Base-by-base conservation (phyloP, 2,888 invertebrate genomes). In the Polyommatus iphigenia region DNA sequence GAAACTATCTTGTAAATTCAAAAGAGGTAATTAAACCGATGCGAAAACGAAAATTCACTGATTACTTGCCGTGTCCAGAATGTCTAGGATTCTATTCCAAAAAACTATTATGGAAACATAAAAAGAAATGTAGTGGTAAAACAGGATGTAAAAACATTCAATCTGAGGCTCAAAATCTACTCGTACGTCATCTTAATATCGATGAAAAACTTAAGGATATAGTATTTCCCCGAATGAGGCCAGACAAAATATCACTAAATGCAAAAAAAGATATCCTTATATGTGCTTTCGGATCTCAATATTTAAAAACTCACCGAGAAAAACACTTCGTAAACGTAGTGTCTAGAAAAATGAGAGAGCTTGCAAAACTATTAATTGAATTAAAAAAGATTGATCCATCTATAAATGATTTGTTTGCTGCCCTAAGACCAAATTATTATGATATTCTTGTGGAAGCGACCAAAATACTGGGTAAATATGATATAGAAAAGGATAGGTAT, bases 141-240 rank as follows among this genome's bases (percentile, higher is more conserved):
- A 78, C 81, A 77, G 32, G 32, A 32, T 78, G 79, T 82, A 81
- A 81, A 82, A 83, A 83, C 72, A 72, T 79, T 71, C 83, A 84
- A 82, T 79, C 82, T 80, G 82, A 85, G 54, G 85, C 85, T 10
- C 84, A 85, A 84, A 85, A 85, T 79, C 76, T 84, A 72, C 62
- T 84, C 36, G 32, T 83, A 79, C 77, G 82, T 62, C 75, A 85
- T 81, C 62, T 83, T 82, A 83, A 83, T 79, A 13, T 84, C 59
- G 85, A 85, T 76, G 79, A 84, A 81, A 84, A 84, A 79, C 83
- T 84, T 73, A 82, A 83, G 76, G 79, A 80, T 50, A 82, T 73
- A 41, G 83, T 85, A 79, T 85, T 85, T 83, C 82, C 79, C 18
- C 79, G 82, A 80, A 84, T 84, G 84, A 54, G 82, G 57, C 80